Evolutionary conservation across 2,888 invertebrate genomes (phyloP), one percentile per base, ranked within the genome.

Genomic region (Sesia bembeciformis): DNA sequence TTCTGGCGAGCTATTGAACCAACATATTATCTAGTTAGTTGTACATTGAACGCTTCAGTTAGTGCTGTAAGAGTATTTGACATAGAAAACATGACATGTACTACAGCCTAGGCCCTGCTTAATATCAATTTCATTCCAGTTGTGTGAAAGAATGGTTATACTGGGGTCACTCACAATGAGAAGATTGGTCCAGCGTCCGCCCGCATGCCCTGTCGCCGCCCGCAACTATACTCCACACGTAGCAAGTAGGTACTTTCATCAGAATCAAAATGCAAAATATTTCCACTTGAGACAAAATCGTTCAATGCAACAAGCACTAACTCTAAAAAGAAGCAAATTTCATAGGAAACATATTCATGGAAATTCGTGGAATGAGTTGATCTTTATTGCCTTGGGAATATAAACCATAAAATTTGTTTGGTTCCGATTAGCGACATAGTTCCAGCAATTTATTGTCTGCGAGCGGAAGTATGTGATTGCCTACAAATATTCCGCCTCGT

Each of bases 131-230:
- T 23, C 7, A 46, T 5, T 4, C n/a, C 46, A 46, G 23, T 46
- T 46, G 46, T 43, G 8, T 43, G 7, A 43, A 7, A 43, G 43
- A 43, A 43, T 43, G 7, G 43, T 46, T 4, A 7, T 7, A 39
- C 69, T 71, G 72, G 75, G 78, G 77, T 76, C 79, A 76, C 63
- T 62, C 76, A 67, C 76, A 82, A 84, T 80, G 75, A 83, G 72
- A 80, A 84, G 81, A 84, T 84, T 82, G 74, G 74, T 23, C 65
- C 65, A 63, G 71, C 77, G 81, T 79, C 80, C 78, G 81, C 75
- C 76, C 72, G 75, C 65, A 70, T 70, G 59, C 46, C 54, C 50
- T 54, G 54, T 53, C 55, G 54, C 57, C 57, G 54, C 59, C 58
- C 62, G 55, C 38, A 49, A 41, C 54, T 46, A 46, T 23, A 46